These are phyloP conservation scores for Notodonta ziczac DNA, from an alignment of 2,888 invertebrate genomes.

Conservation along the genomic window DNA sequence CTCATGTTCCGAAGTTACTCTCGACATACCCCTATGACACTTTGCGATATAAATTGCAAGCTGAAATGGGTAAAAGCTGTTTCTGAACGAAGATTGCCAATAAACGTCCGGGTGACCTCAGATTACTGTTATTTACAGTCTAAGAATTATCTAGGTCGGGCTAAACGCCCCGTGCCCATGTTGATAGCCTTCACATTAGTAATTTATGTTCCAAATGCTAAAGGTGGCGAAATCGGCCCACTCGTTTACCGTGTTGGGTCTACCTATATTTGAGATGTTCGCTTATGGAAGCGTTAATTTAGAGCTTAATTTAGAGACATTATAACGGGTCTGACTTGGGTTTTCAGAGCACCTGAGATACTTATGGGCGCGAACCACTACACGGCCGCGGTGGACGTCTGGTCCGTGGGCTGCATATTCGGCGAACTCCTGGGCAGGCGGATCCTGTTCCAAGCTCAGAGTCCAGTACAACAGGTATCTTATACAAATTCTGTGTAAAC, in stretches of 20 bases:
- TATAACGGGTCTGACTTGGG: background rate
- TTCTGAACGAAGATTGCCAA: constrained; percentile 12
- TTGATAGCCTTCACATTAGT: constrained; percentile 5
- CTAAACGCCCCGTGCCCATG: constrained; percentile 7
- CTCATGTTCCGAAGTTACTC: constrained; percentile 13
- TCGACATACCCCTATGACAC: constrained; percentile 11
- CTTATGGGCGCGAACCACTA: constrained; percentile 99
- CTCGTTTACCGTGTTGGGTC: background rate
- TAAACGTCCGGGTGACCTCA: constrained; percentile 6
- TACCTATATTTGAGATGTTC: background rate
- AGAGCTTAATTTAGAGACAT: background rate
- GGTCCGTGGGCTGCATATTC: constrained; percentile 99
- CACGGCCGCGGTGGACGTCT: constrained; percentile 98
- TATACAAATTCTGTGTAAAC: background rate
- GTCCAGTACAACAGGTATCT: constrained; percentile 96
- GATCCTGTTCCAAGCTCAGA: constrained; percentile 99
- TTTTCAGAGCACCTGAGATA: constrained; percentile 96
- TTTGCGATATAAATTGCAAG: constrained; percentile 5
- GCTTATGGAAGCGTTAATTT: background rate
- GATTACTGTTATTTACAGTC: constrained; percentile 10
- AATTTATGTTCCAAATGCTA: background rate
- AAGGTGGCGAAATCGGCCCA: constrained; percentile 4
- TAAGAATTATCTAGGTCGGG: constrained; percentile 11
- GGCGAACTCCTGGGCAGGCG: constrained; percentile 97
- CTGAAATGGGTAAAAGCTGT: constrained; percentile 5